Percentiles rank a stretch among this genome's conserved stretches.
Evolutionary conservation across 2,888 invertebrate species (phyloP).

Genomic region (Pristionchus mayeri): DNA sequence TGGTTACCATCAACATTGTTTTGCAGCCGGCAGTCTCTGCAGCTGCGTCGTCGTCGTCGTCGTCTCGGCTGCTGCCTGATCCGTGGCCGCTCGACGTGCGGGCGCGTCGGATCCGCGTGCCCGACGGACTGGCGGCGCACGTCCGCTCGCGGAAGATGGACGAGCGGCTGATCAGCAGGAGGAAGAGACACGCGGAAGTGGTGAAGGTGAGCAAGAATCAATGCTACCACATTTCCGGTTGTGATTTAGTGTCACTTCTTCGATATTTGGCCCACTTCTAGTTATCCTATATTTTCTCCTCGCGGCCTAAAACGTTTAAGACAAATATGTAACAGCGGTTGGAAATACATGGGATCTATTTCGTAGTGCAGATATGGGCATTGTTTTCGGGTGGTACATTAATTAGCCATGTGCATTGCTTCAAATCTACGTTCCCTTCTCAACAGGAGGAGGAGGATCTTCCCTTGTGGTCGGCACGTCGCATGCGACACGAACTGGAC

Average conservation of each 20-base stretch:
- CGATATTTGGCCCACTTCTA: no score
- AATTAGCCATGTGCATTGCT: no score
- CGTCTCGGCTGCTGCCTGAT: background rate
- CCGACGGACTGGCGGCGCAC: constrained; percentile 5
- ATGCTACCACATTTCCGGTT: no score
- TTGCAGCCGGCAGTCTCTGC: background rate
- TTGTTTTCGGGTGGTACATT: no score
- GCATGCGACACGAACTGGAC: constrained; percentile 24
- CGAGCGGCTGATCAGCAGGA: constrained; percentile 26
- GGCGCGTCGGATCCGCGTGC: constrained; percentile 14
- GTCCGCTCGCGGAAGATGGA: background rate
- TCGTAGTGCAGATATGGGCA: no score
- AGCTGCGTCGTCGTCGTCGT: background rate
- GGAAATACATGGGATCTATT: no score
- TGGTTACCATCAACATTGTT: no score
- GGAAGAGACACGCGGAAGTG: constrained; percentile 20
- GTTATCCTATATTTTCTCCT: no score
- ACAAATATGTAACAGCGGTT: no score
- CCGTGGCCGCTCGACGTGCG: constrained; percentile 45
- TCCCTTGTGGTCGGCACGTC: constrained; percentile 29
- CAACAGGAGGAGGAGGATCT: background rate
- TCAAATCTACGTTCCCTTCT: no score
- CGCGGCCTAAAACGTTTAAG: no score
- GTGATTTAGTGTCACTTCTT: no score
- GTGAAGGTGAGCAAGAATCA: background rate